phyloP scores from a whole-genome alignment of 2,113 vertebrate species.

The Vulpes ferrilata region DNA sequence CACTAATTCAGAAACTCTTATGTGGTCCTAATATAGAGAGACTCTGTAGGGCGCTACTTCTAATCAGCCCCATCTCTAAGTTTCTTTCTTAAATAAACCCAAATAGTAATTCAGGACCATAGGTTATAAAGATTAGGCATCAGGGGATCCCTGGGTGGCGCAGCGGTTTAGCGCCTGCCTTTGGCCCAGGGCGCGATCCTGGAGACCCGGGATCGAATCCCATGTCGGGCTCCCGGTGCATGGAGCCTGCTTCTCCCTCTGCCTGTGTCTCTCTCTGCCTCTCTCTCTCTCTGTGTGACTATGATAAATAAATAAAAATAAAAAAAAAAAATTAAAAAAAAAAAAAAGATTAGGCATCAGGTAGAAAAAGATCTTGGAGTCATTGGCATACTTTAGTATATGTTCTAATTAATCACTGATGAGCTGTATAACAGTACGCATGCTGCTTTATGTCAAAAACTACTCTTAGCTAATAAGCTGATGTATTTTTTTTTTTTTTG shows the following conservation, averaged over 20 bases:
- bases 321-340: no score
- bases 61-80: neutral
- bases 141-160: no score
- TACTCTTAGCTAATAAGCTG: constrained; percentile 2
- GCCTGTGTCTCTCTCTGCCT: no score
- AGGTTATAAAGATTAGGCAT: neutral
- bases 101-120: neutral
- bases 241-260: no score
- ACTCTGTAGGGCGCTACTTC: neutral
- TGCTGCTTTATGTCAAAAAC: neutral
- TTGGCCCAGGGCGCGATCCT: no score
- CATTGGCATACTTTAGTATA: neutral
- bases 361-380: neutral
- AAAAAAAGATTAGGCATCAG: neutral
- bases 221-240: no score
- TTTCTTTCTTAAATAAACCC: neutral
- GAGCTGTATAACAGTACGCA: neutral
- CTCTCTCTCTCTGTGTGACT: no score
- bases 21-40: neutral
- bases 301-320: no score
- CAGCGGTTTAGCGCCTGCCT: no score
- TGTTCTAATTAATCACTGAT: neutral
- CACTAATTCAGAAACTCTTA: neutral
- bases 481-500: neutral
- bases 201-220: no score